Conservation (phyloP, 2,797 vertebrate genomes). For the Danio kyathit region DNA sequence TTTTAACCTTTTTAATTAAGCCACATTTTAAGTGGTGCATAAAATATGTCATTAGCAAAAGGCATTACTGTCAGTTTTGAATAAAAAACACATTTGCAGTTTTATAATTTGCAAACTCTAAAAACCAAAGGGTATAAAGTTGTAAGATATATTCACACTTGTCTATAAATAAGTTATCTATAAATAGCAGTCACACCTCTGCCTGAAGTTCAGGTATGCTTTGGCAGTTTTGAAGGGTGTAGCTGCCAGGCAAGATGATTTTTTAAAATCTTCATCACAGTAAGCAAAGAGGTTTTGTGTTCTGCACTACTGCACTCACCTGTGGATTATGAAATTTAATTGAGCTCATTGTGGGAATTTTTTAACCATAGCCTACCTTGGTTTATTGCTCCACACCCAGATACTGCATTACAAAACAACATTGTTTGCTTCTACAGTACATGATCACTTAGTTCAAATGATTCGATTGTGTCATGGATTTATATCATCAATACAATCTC, state of each 20-base stretch:
- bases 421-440: neutral
- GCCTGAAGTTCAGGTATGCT: constrained; percentile 8
- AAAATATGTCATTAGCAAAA: no score
- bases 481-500: neutral
- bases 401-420: neutral
- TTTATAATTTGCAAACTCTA: no score
- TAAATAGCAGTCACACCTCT: constrained; percentile 22
- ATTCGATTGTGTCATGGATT: neutral
- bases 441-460: neutral
- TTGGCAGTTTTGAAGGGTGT: constrained; percentile 38
- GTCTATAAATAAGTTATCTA: neutral
- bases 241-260: constrained; percentile 7
- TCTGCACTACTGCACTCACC: neutral
- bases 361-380: neutral
- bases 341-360: neutral
- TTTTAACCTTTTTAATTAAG: no score
- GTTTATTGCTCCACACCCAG: neutral
- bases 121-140: neutral
- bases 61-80: no score
- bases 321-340: neutral
- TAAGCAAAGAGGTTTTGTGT: neutral
- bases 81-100: no score
- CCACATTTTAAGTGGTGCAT: no score
- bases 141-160: neutral
- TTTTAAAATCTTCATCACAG: neutral